Conservation (phyloP, 1,140 invertebrate genomes). For the Anoplophora glabripennis region DNA sequence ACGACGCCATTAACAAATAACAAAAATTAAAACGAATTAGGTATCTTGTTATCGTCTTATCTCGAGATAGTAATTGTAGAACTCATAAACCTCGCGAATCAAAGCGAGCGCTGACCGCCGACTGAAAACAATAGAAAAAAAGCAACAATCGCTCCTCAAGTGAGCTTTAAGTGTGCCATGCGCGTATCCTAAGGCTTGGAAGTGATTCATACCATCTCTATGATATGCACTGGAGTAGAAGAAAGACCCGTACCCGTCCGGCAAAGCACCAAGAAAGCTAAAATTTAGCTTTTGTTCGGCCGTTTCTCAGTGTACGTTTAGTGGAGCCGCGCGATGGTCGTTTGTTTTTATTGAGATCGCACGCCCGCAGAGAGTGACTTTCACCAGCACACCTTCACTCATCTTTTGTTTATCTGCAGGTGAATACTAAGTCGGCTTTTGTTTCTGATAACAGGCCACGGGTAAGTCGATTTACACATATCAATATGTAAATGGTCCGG, state of each 20-base stretch:
- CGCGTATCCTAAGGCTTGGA: slow-evolving; percentile 6
- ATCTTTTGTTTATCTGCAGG: slow-evolving; percentile 9
- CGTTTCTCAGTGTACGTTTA: slow-evolving; percentile 7
- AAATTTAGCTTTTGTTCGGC: background rate
- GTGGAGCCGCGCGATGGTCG: background rate
- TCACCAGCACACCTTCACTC: background rate
- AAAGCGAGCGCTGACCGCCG: background rate
- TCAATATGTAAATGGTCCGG: too few species aligned
- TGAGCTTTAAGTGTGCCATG: slow-evolving; percentile 7
- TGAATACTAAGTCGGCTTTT: background rate
- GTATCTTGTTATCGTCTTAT: too few species aligned
- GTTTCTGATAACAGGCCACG: background rate
- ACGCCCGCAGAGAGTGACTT: background rate
- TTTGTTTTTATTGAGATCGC: slow-evolving; percentile 3
- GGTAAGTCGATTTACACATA: background rate
- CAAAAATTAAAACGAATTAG: too few species aligned
- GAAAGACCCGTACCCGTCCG: background rate
- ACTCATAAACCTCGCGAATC: too few species aligned
- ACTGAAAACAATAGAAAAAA: background rate
- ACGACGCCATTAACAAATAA: too few species aligned
- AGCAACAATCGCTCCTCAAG: background rate
- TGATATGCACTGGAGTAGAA: background rate
- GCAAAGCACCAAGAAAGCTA: background rate
- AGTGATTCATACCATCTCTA: slow-evolving; percentile 6
- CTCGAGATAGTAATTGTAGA: too few species aligned